A percentile compares a stretch with the other conserved stretches of the same genome.
Evolutionary conservation across 2,797 vertebrate species (phyloP).

Genomic region (Onychomys torridus): DNA sequence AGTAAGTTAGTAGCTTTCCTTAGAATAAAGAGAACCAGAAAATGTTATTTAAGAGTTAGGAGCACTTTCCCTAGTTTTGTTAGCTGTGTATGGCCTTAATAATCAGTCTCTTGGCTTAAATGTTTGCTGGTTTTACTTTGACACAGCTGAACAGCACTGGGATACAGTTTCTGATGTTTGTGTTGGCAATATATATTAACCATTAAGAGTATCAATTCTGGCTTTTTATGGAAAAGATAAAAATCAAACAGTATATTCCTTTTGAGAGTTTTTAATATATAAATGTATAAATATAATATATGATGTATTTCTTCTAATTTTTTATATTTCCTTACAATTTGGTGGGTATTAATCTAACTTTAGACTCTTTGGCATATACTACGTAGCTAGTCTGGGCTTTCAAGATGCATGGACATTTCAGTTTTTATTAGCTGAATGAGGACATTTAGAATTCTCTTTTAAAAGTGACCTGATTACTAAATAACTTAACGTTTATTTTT

Average conservation of each 20-base stretch:
- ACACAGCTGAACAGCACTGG: slow-evolving; percentile 74
- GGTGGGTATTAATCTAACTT: slow-evolving; percentile 85
- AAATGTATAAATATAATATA: slow-evolving; percentile 86
- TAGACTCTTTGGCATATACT: slow-evolving; percentile 82
- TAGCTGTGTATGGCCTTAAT: slow-evolving; percentile 88
- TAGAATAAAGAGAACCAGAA: slow-evolving; percentile 79
- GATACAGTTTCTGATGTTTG: slow-evolving; percentile 70
- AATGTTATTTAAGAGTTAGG: slow-evolving; percentile 85
- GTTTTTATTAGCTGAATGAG: slow-evolving; percentile 80
- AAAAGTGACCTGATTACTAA: slow-evolving; percentile 83
- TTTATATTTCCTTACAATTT: slow-evolving; percentile 87
- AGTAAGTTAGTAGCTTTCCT: slow-evolving; percentile 82
- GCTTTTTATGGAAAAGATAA: slow-evolving; percentile 84
- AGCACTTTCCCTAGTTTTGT: slow-evolving; percentile 85
- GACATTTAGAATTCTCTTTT: slow-evolving; percentile 83
- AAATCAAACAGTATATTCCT: slow-evolving; percentile 83
- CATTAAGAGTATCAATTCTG: slow-evolving; percentile 82
- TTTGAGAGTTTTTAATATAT: slow-evolving; percentile 83
- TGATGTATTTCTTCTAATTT: slow-evolving; percentile 84
- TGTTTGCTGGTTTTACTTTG: slow-evolving; percentile 84
- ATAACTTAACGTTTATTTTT: slow-evolving; percentile 85
- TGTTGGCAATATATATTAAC: slow-evolving; percentile 70
- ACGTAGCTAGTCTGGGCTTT: slow-evolving; percentile 84
- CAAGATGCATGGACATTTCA: slow-evolving; percentile 82
- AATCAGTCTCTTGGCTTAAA: slow-evolving; percentile 84